A percentile compares a stretch with the other conserved stretches of the same genome.
Conservation (phyloP, 2,113 vertebrate species). For the Centropristis striata region DNA sequence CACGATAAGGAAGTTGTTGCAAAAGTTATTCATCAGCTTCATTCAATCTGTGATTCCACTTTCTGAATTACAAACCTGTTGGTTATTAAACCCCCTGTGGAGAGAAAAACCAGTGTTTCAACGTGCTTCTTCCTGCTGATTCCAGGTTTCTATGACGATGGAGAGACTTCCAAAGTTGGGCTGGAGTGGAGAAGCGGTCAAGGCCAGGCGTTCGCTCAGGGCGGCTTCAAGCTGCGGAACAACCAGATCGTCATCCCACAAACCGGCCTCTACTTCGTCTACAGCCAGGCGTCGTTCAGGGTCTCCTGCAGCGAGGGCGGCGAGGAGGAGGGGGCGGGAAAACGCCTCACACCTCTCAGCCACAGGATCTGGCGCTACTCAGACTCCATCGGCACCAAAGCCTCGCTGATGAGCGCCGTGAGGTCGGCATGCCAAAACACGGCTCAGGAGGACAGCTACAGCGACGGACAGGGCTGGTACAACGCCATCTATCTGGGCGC, state of each 20-base stretch:
- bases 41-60: background rate
- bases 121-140: background rate
- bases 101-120: background rate
- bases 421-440: constrained; percentile 75
- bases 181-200: constrained; percentile 69
- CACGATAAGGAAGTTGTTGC: constrained; percentile 12
- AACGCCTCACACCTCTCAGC: constrained; percentile 56
- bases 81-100: background rate
- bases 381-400: constrained; percentile 18
- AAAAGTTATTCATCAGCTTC: constrained; percentile 12
- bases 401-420: constrained; percentile 73
- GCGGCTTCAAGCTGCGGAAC: constrained; percentile 63
- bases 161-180: rapidly evolving
- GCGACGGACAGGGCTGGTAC: constrained; percentile 70
- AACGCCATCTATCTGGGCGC: constrained; percentile 84
- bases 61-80: background rate
- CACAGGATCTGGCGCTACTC: constrained; percentile 77
- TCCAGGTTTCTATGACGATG: constrained; percentile 65
- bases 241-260: constrained; percentile 78
- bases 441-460: background rate
- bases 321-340: rapidly evolving
- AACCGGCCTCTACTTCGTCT: constrained; percentile 84
- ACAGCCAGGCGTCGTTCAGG: constrained; percentile 85
- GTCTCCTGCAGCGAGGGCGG: constrained; percentile 55
- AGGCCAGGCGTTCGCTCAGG: constrained; percentile 80